Conservation (phyloP, 2,888 invertebrate genomes). For the Oscheius onirici region DNA sequence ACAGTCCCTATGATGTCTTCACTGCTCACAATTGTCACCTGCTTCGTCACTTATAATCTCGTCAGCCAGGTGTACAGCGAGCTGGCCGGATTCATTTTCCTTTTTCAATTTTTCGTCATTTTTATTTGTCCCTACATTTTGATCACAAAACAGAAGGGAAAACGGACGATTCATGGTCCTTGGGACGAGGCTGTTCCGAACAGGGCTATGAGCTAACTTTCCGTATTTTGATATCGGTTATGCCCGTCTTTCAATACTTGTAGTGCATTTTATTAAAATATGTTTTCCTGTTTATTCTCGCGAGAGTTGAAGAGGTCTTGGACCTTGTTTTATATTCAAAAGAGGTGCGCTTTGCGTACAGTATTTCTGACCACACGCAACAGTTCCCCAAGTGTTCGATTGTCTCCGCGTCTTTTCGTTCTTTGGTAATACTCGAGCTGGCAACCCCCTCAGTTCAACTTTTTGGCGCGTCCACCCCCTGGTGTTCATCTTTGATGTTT, state of each 20-base stretch:
- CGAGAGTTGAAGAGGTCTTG: background rate
- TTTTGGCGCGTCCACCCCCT: too few species aligned
- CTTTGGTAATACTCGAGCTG: too few species aligned
- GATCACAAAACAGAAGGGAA: constrained; percentile 73
- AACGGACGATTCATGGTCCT: constrained; percentile 89
- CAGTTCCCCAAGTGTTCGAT: too few species aligned
- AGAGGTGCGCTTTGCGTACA: too few species aligned
- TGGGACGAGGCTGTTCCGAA: constrained; percentile 87
- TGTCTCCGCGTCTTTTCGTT: too few species aligned
- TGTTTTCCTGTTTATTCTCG: background rate
- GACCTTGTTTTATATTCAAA: background rate
- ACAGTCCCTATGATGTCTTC: constrained; percentile 61
- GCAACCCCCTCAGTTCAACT: too few species aligned
- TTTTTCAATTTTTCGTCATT: constrained; percentile 71
- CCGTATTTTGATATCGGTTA: background rate
- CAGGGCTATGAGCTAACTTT: constrained; percentile 8
- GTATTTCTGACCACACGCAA: too few species aligned
- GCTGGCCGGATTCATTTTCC: constrained; percentile 39
- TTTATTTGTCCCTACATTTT: constrained; percentile 73
- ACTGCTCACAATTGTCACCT: constrained; percentile 60
- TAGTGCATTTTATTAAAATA: background rate
- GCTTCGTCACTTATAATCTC: constrained; percentile 47
- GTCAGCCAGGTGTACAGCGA: constrained; percentile 37
- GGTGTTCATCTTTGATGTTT: too few species aligned
- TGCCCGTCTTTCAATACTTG: background rate